These are phyloP conservation scores for Chymomyza caudatula DNA, from an alignment of 2,888 invertebrate genomes.

Conservation along the genomic window DNA sequence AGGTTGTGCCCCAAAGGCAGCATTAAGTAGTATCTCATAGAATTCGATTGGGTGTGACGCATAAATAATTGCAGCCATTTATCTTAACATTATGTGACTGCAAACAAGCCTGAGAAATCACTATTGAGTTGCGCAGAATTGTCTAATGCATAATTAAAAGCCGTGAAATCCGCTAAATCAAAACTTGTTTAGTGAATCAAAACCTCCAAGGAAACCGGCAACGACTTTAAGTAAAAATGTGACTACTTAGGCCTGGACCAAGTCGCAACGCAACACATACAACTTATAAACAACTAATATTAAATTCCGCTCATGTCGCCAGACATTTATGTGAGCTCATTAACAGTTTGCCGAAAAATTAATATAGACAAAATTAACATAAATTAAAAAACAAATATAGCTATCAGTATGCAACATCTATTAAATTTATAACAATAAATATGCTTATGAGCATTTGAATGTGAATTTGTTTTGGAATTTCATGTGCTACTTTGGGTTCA, in stretches of 20 bases:
- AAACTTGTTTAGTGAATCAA: constrained; percentile 62
- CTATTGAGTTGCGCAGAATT: constrained; percentile 32
- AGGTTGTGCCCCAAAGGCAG: constrained; percentile 24
- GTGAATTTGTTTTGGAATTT: background rate
- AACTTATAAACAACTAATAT: constrained; percentile 13
- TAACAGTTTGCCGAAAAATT: constrained; percentile 36
- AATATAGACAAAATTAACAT: constrained; percentile 36
- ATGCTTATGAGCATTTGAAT: background rate
- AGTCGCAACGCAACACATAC: background rate
- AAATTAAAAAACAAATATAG: constrained; percentile 31
- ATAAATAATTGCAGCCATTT: constrained; percentile 66
- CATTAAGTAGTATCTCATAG: constrained; percentile 21
- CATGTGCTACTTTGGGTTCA: constrained; percentile 39
- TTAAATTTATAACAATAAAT: background rate
- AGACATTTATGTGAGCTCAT: constrained; percentile 46
- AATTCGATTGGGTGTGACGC: constrained; percentile 67
- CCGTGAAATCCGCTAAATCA: constrained; percentile 48
- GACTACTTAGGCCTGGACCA: constrained; percentile 29
- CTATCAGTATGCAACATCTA: constrained; percentile 33
- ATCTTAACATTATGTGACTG: constrained; percentile 51
- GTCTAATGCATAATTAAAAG: constrained; percentile 63
- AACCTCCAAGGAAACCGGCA: constrained; percentile 50
- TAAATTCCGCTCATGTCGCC: constrained; percentile 20
- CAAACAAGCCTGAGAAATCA: background rate
- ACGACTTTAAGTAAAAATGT: constrained; percentile 39